Evolutionary conservation across 2,888 invertebrate species (phyloP).

Genomic region (Luffia ferchaultella): DNA sequence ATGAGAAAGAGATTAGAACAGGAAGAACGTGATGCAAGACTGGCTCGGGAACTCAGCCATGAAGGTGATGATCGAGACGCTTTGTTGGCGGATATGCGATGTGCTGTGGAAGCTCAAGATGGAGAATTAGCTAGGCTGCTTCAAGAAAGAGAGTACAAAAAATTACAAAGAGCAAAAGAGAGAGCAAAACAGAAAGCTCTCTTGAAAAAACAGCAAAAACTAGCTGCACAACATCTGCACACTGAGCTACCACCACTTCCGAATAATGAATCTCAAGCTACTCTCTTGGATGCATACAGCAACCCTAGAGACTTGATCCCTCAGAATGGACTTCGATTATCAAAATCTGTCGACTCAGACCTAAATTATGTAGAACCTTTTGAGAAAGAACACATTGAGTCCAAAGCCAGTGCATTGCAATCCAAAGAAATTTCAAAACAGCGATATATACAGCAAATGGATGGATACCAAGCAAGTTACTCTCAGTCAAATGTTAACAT

Average conservation of each 20-base stretch:
- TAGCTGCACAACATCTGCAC: slow-evolving; percentile 29
- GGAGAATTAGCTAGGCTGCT: slow-evolving; percentile 48
- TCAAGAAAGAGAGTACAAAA: slow-evolving; percentile 56
- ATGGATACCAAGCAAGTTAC: slow-evolving; percentile 16
- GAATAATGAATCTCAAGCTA: slow-evolving; percentile 25
- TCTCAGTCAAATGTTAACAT: background rate
- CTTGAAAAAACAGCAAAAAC: slow-evolving; percentile 49
- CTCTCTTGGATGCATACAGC: slow-evolving; percentile 54
- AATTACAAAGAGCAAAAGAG: slow-evolving; percentile 53
- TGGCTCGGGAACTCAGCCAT: slow-evolving; percentile 46
- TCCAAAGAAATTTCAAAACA: slow-evolving; percentile 48
- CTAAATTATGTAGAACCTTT: slow-evolving; percentile 58
- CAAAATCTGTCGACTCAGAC: slow-evolving; percentile 57
- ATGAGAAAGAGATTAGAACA: slow-evolving; percentile 46
- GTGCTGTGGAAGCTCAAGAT: slow-evolving; percentile 58
- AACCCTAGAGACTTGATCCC: slow-evolving; percentile 51
- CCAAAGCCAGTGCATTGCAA: slow-evolving; percentile 51
- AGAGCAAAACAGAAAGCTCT: slow-evolving; percentile 53
- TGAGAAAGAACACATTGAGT: slow-evolving; percentile 56
- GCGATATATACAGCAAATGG: slow-evolving; percentile 33
- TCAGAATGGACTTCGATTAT: slow-evolving; percentile 39
- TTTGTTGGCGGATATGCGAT: slow-evolving; percentile 50
- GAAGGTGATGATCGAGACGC: slow-evolving; percentile 43
- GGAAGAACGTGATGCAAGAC: slow-evolving; percentile 47
- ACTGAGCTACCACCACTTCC: background rate